Conservation (phyloP, 2,797 vertebrate genomes). For the Gallinago nigripennis region DNA sequence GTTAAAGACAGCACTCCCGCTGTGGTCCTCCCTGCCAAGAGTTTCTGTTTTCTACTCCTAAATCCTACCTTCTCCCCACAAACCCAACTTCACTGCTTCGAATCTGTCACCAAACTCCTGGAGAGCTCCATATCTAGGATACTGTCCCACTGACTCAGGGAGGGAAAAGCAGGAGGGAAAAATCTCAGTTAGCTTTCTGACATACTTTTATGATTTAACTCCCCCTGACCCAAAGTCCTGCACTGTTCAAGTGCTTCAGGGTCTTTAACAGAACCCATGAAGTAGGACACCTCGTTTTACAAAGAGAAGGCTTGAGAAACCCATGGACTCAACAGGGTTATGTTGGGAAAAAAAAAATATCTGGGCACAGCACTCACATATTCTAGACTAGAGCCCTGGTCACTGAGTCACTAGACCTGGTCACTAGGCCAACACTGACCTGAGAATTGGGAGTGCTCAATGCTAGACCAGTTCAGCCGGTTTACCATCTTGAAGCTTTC, state of each 20-base stretch:
- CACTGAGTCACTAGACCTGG: neutral
- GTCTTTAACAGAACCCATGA: neutral
- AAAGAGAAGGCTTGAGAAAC: neutral
- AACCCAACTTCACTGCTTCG: neutral
- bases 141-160: neutral
- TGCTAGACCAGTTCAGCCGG: conserved; percentile 94
- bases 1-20: neutral
- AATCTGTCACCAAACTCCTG: neutral
- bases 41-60: neutral
- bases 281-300: neutral
- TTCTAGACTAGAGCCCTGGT: neutral
- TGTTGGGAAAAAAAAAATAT: neutral
- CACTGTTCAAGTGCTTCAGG: neutral
- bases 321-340: rapidly evolving
- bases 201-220: neutral
- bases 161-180: neutral
- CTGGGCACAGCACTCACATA: neutral
- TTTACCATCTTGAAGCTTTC: conserved; percentile 97
- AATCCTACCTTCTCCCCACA: neutral
- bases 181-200: neutral
- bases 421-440: conserved; percentile 78
- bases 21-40: neutral
- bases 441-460: conserved; percentile 93
- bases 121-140: neutral
- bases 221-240: neutral